Conservation (phyloP, 2,888 invertebrate species). For the Xestoiulus laeticollis region DNA sequence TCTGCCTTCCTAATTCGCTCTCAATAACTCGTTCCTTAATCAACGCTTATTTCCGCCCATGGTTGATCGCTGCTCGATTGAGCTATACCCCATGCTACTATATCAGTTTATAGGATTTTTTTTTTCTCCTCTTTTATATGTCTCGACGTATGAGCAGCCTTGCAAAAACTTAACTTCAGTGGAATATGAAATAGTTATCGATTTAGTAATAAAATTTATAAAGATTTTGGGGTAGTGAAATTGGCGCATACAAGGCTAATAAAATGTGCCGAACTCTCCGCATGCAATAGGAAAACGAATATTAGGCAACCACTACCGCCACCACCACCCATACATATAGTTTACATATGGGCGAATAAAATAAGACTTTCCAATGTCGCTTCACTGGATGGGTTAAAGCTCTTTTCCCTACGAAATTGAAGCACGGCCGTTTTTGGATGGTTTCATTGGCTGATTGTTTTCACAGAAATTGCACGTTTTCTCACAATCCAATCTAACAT, state of each 20-base stretch:
- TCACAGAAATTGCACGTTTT: not conserved
- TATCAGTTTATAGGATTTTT: not conserved
- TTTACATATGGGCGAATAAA: slow-evolving; percentile 18
- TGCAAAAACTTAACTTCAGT: slow-evolving; percentile 4
- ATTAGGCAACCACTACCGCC: not conserved
- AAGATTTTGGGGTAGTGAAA: not conserved
- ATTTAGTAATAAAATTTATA: slow-evolving; percentile 19
- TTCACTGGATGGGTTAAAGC: not conserved
- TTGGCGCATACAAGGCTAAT: slow-evolving; percentile 2
- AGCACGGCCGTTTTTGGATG: not conserved
- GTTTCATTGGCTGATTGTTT: not conserved
- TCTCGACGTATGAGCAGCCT: not conserved
- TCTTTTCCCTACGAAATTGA: not conserved
- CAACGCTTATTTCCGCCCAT: slow-evolving; percentile 18
- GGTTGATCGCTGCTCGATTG: slow-evolving; percentile 8
- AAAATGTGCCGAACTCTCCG: not conserved
- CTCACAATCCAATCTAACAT: not conserved
- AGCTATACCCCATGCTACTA: not conserved
- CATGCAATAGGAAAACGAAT: not conserved
- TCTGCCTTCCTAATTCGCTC: slow-evolving; percentile 10
- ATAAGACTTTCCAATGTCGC: not conserved
- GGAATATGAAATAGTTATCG: slow-evolving; percentile 26
- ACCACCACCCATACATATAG: not conserved
- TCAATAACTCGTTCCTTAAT: not conserved
- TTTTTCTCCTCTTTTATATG: not conserved